Evolutionary conservation across 92 coral and sea anemone species (phyloP), one percentile per base, ranked within the genome.

Genomic region (Porites evermanni): DNA sequence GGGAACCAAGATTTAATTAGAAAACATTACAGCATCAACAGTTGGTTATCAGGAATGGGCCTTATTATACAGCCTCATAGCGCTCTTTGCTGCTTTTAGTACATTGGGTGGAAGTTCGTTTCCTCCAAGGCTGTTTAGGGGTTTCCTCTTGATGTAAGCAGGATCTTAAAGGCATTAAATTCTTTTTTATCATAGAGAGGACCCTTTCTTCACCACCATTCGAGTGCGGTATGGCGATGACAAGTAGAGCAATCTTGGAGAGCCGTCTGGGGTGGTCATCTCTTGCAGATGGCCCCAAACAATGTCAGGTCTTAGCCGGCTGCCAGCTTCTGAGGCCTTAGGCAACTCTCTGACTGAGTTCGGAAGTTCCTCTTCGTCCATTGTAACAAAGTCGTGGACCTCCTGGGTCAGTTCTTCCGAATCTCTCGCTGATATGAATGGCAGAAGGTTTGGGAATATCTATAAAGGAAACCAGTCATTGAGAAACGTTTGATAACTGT

Each of bases 201-300:
- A 91, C 92, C 78, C 94, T 73, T 67, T 91, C 90, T 78, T 91
- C 90, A 12, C 71, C 90, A 20, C 90, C 92, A 74, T 92, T 92
- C 5, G 92, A 88, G 47, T 92, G 95, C 0, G 92, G 92, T 66
- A 92, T 88, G n/a, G 90, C 85, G 44, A 92, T 69, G 44, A 92
- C 93, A 29, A 89, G 81, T 64, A 77, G 32, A 21, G 95, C 93
- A 59, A 86, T 18, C 66, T 86, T 75, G 26, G 91, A 75, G 8
- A 92, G 85, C 18, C 95, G 79, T 92, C 93, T 53, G 86, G 91
- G 67, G 63, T 44, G 47, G 47, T 81, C 91, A 74, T 74, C 66
- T 64, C 51, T 68, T 26, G 24, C 75, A 91, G 19, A 75, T 84
- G 82, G 73, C 78, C 65, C 90, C 94, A 91, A 26, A 91, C 67